Evolutionary conservation across 2,888 invertebrate genomes (phyloP), one percentile per base, ranked within the genome.

Genomic region (Rugalucina vietnamica): DNA sequence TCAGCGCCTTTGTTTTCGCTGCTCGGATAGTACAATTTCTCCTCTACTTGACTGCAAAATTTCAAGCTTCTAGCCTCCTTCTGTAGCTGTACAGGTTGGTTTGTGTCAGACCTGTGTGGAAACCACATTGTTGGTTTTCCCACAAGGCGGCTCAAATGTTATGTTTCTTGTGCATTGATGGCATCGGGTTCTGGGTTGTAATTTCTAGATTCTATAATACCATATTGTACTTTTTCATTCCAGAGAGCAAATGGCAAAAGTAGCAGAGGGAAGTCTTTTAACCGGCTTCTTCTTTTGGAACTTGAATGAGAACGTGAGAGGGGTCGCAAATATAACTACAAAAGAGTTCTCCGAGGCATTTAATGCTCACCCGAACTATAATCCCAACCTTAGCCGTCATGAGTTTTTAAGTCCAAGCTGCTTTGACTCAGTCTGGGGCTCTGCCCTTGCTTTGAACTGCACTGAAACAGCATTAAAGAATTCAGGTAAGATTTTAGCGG

Each of bases 381-480:
- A 14, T 2, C 39, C 24, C 1, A 12, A 65, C 0, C 8, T 29
- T 21, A n/a, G 29, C 3, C n/a, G 12, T 24, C 69, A 43, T 21
- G 76, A 75, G 14, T 43, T 27, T 18, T 3, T 76, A n/a, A 27
- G 57, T 36, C 29, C 69, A 24, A 39, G 5, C 14, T 70, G 81
- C 24, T 81, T 71, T 43, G 83, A 83, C 36, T 29, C 60, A 3
- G n/a, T 70, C 10, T 83, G 83, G 83, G 83, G 34, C 2, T 27
- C 57, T 0, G 75, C 79, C 1, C 21, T 83, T 1, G 75, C 79
- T 1, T 49, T 83, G 0, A 79, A 83, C 39, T 69, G 75, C 32
- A 76, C 83, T 21, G 29, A 34, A 10, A 57, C 34, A 10, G 29
- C 57, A 5, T 18, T 83, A 18, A 37, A 57, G 18, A 24, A 70